Evolutionary conservation across 2,797 vertebrate species (phyloP).

Genomic region (Silurus aristotelis): DNA sequence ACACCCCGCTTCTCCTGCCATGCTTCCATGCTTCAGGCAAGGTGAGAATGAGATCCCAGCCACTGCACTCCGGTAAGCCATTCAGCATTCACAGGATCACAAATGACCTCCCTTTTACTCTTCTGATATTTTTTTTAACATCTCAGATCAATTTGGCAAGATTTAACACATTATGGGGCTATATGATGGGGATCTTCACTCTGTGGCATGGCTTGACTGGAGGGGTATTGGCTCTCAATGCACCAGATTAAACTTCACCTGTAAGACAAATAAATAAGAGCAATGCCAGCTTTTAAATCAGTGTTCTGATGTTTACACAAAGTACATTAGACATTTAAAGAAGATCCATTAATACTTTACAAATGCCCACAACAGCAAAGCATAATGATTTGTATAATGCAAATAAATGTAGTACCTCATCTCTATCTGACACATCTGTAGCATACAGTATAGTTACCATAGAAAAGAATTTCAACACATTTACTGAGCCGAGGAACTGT

Average conservation of each 20-base stretch:
- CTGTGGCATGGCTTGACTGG: slow-evolving; percentile 15
- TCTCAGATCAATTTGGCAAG: background rate
- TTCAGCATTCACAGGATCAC: slow-evolving; percentile 30
- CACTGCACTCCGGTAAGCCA: slow-evolving; percentile 41
- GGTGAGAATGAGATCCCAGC: slow-evolving; percentile 62
- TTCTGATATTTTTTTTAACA: background rate
- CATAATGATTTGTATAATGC: background rate
- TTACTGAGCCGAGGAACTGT: too few relatives aligned
- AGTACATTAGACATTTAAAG: background rate
- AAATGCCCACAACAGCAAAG: background rate
- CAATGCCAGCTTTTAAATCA: background rate
- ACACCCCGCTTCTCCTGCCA: slow-evolving; percentile 78
- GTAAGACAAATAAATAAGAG: slow-evolving; percentile 5
- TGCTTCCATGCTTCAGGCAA: slow-evolving; percentile 75
- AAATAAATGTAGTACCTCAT: background rate
- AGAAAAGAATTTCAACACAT: background rate
- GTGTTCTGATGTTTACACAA: background rate
- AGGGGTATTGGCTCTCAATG: background rate
- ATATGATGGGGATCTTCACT: background rate
- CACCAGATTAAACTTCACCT: background rate
- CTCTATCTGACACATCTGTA: background rate
- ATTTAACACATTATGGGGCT: slow-evolving; percentile 10
- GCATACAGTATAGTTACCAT: background rate
- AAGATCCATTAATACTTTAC: background rate
- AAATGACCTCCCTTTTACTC: slow-evolving; percentile 13